A percentile compares a stretch with the other conserved stretches of the same genome.
Evolutionary conservation across 2,113 vertebrate genomes (phyloP).

Genomic region (Myrmecobius fasciatus): DNA sequence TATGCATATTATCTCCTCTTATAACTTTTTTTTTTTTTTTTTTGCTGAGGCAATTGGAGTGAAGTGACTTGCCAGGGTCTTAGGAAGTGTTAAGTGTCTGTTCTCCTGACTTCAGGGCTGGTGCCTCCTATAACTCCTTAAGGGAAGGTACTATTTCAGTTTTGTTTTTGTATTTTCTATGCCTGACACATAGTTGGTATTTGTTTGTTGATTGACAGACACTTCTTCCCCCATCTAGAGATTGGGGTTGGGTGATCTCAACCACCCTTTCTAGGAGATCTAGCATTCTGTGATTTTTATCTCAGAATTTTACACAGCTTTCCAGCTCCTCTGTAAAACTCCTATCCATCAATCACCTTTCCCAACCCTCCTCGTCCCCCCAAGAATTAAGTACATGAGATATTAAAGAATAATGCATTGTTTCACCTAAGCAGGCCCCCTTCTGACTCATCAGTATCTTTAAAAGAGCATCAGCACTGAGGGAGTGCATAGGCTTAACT

Average conservation of each 20-base stretch:
- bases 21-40: too few relatives aligned
- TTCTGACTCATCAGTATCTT: background rate
- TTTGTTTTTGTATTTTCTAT: background rate
- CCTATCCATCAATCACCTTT: background rate
- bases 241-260: background rate
- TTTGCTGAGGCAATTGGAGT: too few relatives aligned
- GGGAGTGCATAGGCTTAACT: background rate
- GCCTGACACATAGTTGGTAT: background rate
- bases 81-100: too few relatives aligned
- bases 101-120: too few relatives aligned
- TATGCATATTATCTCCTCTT: background rate
- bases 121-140: background rate
- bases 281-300: background rate
- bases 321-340: background rate
- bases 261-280: background rate
- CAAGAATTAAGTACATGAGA: background rate
- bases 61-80: too few relatives aligned
- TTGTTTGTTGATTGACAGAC: background rate
- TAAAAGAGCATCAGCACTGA: conserved; percentile 13
- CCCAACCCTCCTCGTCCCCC: background rate
- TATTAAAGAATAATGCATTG: conserved; percentile 23
- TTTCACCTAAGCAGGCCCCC: background rate
- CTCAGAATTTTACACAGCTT: background rate
- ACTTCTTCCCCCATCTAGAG: background rate
- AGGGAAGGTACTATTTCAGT: background rate